These are phyloP conservation scores for Dromococcyx pavoninus DNA, from an alignment of 2,797 vertebrate genomes.

Conservation along the genomic window DNA sequence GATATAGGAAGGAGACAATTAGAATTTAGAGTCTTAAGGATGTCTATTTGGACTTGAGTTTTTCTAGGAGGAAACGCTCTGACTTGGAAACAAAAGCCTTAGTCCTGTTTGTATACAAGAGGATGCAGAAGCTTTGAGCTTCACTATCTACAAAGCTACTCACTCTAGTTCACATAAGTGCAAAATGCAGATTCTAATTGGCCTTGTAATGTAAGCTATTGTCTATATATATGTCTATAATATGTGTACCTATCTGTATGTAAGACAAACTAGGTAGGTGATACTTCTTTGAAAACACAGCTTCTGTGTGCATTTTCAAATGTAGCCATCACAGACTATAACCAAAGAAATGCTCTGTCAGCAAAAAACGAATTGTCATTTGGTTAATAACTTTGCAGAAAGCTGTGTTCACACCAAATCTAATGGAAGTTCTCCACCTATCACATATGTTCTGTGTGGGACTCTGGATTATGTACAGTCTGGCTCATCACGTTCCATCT, in stretches of 20 bases:
- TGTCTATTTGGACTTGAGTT: background rate
- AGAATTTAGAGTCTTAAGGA: background rate
- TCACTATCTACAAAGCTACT: background rate
- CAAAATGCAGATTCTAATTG: background rate
- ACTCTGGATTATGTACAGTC: background rate
- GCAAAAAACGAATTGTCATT: background rate
- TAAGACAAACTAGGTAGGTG: background rate
- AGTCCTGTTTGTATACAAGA: background rate
- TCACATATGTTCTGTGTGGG: background rate
- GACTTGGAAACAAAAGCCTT: background rate
- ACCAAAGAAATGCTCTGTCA: background rate
- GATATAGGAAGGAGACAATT: background rate
- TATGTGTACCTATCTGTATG: background rate
- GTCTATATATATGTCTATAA: background rate
- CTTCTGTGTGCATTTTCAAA: background rate
- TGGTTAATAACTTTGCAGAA: background rate
- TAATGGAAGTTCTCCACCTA: background rate
- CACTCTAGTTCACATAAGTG: background rate
- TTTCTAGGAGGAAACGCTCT: background rate
- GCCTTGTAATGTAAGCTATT: background rate
- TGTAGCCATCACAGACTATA: background rate
- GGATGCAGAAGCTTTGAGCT: background rate
- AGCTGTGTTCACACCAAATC: background rate
- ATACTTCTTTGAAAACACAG: background rate
- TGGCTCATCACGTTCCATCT: background rate